These are phyloP conservation scores for Drosophila hydei DNA, from an alignment of 1,140 invertebrate genomes.

Conservation along the genomic window DNA sequence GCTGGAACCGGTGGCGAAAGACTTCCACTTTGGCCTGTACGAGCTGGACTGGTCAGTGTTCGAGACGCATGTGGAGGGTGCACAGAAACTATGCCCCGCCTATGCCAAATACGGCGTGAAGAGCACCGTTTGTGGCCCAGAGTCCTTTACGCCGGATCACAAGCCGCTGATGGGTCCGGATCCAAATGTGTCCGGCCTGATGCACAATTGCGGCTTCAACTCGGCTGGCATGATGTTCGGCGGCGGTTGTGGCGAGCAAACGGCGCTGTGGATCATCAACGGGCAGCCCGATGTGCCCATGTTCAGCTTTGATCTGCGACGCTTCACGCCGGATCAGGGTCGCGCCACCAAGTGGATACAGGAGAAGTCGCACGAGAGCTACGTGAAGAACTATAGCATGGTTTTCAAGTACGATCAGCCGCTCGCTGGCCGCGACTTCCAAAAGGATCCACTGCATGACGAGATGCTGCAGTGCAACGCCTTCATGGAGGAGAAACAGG, in stretches of 20 bases:
- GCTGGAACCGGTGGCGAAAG: conserved; percentile 90
- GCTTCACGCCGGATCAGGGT: conserved; percentile 89
- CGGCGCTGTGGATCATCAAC: conserved; percentile 92
- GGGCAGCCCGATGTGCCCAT: conserved; percentile 93
- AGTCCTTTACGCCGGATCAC: conserved; percentile 95
- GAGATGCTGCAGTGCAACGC: conserved; percentile 86
- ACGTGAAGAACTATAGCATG: conserved; percentile 93
- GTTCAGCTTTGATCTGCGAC: conserved; percentile 92
- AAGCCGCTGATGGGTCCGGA: conserved; percentile 90
- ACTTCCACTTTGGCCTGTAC: conserved; percentile 92
- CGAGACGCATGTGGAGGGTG: conserved; percentile 89
- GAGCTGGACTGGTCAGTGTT: conserved; percentile 95
- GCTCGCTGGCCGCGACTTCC: conserved; percentile 91
- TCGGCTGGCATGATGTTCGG: conserved; percentile 96
- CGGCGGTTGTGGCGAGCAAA: conserved; percentile 92
- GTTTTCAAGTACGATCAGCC: conserved; percentile 93
- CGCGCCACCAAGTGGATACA: conserved; percentile 89
- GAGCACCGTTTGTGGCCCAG: conserved; percentile 92
- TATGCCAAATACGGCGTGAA: conserved; percentile 91
- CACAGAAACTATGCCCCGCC: conserved; percentile 89
- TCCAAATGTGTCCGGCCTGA: conserved; percentile 85
- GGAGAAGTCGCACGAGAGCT: conserved; percentile 93
- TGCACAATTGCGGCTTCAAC: conserved; percentile 94
- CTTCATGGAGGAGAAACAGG: conserved; percentile 93
- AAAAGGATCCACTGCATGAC: conserved; percentile 88